Percentiles rank a stretch among this genome's conserved stretches.
Conservation (phyloP, 2,888 invertebrate species). For the Pheosia gnoma region DNA sequence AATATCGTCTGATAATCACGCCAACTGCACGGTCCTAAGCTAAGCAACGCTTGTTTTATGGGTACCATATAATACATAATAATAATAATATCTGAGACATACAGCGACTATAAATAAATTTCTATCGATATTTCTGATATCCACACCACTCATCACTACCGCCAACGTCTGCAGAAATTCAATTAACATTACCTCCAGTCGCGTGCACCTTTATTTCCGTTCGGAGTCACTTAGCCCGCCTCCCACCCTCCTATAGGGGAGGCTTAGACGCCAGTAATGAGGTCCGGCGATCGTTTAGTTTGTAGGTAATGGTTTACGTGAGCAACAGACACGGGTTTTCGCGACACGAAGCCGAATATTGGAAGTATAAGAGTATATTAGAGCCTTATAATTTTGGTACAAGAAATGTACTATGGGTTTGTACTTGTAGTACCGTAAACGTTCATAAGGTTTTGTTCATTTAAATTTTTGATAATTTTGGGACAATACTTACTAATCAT, state of each 20-base stretch:
- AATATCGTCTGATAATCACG: too few relatives aligned
- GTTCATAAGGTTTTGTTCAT: neutral
- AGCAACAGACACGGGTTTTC: constrained; percentile 51
- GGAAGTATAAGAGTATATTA: constrained; percentile 21
- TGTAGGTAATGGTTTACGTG: constrained; percentile 81
- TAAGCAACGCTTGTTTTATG: too few relatives aligned
- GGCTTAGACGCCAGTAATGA: constrained; percentile 78
- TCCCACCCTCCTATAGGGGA: constrained; percentile 37
- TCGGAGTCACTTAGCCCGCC: constrained; percentile 79
- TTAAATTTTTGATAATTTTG: too few relatives aligned
- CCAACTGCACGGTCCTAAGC: too few relatives aligned
- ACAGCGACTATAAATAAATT: too few relatives aligned
- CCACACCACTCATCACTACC: constrained; percentile 50
- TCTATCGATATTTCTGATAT: constrained; percentile 33
- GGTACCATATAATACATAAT: too few relatives aligned
- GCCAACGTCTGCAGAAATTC: constrained; percentile 82
- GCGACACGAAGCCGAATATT: constrained; percentile 40
- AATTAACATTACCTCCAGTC: constrained; percentile 85
- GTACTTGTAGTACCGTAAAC: constrained; percentile 22
- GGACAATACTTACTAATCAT: too few relatives aligned
- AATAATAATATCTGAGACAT: too few relatives aligned
- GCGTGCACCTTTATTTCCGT: constrained; percentile 85
- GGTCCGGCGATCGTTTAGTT: constrained; percentile 82
- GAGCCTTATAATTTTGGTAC: constrained; percentile 13
- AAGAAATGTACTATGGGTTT: constrained; percentile 31